Conservation (phyloP, 2,888 invertebrate genomes). For the Tethea ocularis region DNA sequence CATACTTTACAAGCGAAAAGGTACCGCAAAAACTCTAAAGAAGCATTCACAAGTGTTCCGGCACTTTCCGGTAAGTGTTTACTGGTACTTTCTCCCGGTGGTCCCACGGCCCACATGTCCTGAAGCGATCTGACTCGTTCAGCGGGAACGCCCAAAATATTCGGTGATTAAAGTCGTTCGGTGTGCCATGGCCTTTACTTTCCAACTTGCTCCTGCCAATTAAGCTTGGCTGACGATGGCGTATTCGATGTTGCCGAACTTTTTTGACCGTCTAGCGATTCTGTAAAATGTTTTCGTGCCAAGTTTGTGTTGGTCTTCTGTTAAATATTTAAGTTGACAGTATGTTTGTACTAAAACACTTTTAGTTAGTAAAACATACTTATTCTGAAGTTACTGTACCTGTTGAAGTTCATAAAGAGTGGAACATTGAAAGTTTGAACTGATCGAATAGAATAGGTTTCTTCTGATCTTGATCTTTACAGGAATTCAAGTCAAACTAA, state of each 20-base stretch:
- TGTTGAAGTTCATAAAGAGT: too few species aligned
- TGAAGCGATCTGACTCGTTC: conserved; percentile 55
- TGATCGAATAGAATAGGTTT: not conserved
- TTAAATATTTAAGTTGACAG: not conserved
- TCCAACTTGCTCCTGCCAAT: conserved; percentile 66
- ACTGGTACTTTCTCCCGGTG: conserved; percentile 72
- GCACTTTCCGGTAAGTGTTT: conserved; percentile 45
- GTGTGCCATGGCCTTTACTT: conserved; percentile 66
- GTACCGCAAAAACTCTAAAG: conserved; percentile 61
- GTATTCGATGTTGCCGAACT: conserved; percentile 32
- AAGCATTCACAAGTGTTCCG: conserved; percentile 61
- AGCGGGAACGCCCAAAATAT: conserved; percentile 77
- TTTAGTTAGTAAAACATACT: not conserved
- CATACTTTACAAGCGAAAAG: conserved; percentile 62
- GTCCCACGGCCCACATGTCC: conserved; percentile 76
- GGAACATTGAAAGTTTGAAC: not conserved
- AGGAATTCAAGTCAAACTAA: not conserved
- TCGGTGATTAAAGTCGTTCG: conserved; percentile 72
- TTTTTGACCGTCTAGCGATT: conserved; percentile 38
- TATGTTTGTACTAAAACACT: not conserved
- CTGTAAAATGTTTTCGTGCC: not conserved
- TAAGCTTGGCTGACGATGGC: conserved; percentile 46
- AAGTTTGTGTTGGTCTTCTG: not conserved
- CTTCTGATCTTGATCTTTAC: not conserved
- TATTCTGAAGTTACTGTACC: not conserved